Percentiles rank a stretch among this genome's conserved stretches.
Conservation (phyloP, 1,140 invertebrate species). For the Brachionus manjavacas region DNA sequence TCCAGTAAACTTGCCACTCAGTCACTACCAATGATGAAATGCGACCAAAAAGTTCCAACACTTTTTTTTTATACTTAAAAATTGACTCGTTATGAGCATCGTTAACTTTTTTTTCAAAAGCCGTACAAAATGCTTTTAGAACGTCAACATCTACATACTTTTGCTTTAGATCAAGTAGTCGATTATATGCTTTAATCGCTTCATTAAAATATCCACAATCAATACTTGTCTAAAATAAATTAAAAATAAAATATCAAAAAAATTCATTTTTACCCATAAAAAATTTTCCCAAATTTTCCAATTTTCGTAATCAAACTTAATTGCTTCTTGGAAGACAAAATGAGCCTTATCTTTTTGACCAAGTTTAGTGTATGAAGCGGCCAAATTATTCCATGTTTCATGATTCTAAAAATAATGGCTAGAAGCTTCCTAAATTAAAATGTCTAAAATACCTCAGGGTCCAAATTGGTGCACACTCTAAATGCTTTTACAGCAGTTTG, state of each 20-base stretch:
- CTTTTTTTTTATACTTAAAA: slow-evolving; percentile 61
- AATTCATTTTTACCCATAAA: slow-evolving; percentile 47
- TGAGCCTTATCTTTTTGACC: slow-evolving; percentile 76
- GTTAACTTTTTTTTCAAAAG: slow-evolving; percentile 65
- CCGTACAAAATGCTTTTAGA: slow-evolving; percentile 45
- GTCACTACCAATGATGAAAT: slow-evolving; percentile 61
- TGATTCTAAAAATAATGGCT: slow-evolving; percentile 64
- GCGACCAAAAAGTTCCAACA: slow-evolving; percentile 73
- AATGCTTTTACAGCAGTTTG: slow-evolving; percentile 76
- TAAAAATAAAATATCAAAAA: neutral
- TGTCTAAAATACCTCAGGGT: slow-evolving; percentile 65
- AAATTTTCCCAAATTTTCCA: slow-evolving; percentile 94
- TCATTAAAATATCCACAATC: slow-evolving; percentile 60
- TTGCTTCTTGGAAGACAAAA: slow-evolving; percentile 67
- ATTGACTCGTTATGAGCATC: slow-evolving; percentile 62
- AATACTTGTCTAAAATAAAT: slow-evolving; percentile 48
- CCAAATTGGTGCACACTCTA: slow-evolving; percentile 74
- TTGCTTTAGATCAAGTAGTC: slow-evolving; percentile 73
- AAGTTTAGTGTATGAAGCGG: slow-evolving; percentile 80
- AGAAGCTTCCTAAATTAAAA: neutral
- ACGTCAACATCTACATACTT: slow-evolving; percentile 71
- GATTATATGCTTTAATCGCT: slow-evolving; percentile 75
- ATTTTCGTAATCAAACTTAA: slow-evolving; percentile 86
- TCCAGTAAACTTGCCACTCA: slow-evolving; percentile 38
- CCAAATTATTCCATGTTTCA: slow-evolving; percentile 95